These are phyloP conservation scores for Drosophila tropicalis DNA, from an alignment of 1,140 invertebrate species.

Conservation along the genomic window DNA sequence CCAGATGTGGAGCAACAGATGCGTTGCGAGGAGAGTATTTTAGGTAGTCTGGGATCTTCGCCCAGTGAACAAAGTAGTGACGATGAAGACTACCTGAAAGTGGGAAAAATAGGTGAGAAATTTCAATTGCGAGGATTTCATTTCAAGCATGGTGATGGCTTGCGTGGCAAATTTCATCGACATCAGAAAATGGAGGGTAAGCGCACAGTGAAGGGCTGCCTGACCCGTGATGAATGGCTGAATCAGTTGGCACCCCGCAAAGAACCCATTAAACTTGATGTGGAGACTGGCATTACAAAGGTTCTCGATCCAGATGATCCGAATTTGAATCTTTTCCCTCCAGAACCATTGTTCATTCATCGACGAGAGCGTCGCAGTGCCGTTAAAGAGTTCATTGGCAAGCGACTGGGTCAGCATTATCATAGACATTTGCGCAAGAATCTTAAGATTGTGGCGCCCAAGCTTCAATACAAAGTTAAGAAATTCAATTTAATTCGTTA, in stretches of 20 bases:
- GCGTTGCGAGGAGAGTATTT: conserved; percentile 51
- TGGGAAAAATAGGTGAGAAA: conserved; percentile 67
- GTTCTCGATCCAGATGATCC: conserved; percentile 70
- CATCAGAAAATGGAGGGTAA: conserved; percentile 67
- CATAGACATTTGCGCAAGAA: conserved; percentile 71
- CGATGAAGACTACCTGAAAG: conserved; percentile 73
- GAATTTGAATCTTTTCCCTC: conserved; percentile 63
- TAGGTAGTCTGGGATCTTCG: conserved; percentile 50
- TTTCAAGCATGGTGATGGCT: conserved; percentile 67
- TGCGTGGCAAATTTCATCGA: conserved; percentile 73
- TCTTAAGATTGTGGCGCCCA: conserved; percentile 64
- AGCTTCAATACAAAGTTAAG: conserved; percentile 57
- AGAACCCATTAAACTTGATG: conserved; percentile 69
- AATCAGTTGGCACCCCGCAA: conserved; percentile 71
- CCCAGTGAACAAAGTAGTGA: conserved; percentile 73
- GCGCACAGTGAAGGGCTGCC: conserved; percentile 67
- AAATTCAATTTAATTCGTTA: conserved; percentile 80
- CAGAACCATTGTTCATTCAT: conserved; percentile 39
- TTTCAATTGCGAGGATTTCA: conserved; percentile 76
- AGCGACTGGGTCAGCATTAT: conserved; percentile 70
- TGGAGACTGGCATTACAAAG: conserved; percentile 71
- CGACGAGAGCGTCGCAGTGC: conserved; percentile 51
- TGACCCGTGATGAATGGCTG: conserved; percentile 77
- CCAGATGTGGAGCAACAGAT: conserved; percentile 60
- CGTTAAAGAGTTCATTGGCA: conserved; percentile 57